These are phyloP conservation scores for Ardeotis arabs DNA, from an alignment of 2,113 vertebrate species.

Conservation along the genomic window DNA sequence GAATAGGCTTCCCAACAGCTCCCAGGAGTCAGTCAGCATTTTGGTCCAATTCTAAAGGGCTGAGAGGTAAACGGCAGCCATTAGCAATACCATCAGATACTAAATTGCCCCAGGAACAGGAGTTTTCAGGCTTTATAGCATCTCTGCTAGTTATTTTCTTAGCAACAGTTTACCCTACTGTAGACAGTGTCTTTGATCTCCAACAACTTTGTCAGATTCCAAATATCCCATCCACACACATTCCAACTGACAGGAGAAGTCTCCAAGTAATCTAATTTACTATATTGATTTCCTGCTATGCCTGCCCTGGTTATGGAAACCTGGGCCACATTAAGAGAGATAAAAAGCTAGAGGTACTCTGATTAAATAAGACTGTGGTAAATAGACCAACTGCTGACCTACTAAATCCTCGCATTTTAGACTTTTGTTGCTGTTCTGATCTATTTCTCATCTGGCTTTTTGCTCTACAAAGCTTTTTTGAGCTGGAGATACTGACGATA, in stretches of 20 bases:
- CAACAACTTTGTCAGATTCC: background rate
- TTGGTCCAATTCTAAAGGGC: background rate
- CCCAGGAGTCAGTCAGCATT: background rate
- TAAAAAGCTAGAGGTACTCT: slow-evolving; percentile 40
- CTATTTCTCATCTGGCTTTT: slow-evolving; percentile 41
- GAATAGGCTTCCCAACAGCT: background rate
- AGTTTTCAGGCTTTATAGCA: slow-evolving; percentile 1
- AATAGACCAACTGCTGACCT: slow-evolving; percentile 49
- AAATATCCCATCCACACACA: background rate
- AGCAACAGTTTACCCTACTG: background rate
- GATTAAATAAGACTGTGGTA: slow-evolving; percentile 21
- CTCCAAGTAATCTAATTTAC: slow-evolving; percentile 38
- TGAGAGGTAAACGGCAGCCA: background rate
- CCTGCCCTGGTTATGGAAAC: slow-evolving; percentile 30
- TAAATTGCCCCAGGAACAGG: background rate
- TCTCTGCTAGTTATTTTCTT: background rate
- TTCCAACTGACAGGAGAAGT: background rate
- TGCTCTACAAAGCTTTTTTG: slow-evolving; percentile 2
- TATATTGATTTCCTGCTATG: slow-evolving; percentile 2
- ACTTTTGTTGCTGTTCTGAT: background rate
- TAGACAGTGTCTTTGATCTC: background rate
- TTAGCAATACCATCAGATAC: background rate
- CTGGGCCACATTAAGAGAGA: slow-evolving; percentile 22
- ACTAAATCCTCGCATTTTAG: slow-evolving; percentile 23
- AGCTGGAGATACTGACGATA: background rate